phyloP scores from a whole-genome alignment of 2,797 vertebrate genomes.

The Bradypus variegatus region DNA sequence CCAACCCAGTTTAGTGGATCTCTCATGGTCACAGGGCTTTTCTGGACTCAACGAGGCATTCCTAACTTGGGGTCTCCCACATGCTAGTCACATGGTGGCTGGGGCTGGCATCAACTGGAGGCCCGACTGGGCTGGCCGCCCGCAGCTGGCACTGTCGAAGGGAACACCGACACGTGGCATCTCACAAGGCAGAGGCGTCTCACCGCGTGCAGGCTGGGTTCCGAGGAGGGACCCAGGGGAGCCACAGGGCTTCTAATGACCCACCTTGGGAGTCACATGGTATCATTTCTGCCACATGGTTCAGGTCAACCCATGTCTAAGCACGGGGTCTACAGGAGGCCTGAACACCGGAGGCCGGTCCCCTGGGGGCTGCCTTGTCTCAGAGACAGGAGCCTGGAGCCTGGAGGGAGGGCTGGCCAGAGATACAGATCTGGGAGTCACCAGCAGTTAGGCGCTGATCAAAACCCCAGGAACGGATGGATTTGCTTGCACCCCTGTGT shows the following conservation, averaged over 20 bases:
- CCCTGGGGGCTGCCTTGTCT: too few species aligned
- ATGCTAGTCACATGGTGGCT: background rate
- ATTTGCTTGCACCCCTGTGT: background rate
- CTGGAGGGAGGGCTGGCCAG: background rate
- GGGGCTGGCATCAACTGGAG: background rate
- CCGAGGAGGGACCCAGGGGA: background rate
- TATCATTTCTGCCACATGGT: background rate
- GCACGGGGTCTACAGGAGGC: background rate
- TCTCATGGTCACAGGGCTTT: background rate
- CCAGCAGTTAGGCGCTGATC: background rate
- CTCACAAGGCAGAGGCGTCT: background rate
- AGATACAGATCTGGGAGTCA: background rate
- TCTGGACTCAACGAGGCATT: background rate
- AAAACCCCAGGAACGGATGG: background rate
- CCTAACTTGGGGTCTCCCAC: background rate
- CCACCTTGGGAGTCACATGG: background rate
- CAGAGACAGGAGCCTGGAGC: background rate
- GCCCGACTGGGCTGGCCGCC: accelerated
- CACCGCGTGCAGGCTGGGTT: background rate
- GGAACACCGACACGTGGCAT: background rate
- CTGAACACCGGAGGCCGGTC: accelerated
- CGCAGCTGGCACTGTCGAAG: too few species aligned
- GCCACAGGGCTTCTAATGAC: background rate
- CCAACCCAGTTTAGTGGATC: background rate
- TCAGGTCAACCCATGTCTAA: background rate